Conservation (phyloP, 2,797 vertebrate genomes). For the Pangasius krempfi region DNA sequence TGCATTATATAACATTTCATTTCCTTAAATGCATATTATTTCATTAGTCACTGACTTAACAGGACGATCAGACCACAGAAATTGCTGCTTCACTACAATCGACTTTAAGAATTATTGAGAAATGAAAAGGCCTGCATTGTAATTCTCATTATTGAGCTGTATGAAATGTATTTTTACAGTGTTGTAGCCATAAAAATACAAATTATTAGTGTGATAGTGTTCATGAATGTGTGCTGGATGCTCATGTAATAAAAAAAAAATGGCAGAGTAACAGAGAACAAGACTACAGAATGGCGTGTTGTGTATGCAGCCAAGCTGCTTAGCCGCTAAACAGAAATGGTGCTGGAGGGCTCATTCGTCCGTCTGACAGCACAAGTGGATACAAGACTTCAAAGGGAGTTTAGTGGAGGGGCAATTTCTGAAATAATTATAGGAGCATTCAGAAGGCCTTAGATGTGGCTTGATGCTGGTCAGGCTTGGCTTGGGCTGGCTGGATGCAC, state of each 20-base stretch:
- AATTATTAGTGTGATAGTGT: neutral
- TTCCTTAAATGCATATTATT: neutral
- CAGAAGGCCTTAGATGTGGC: conserved; percentile 67
- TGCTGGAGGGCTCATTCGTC: conserved; percentile 34
- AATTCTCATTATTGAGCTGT: neutral
- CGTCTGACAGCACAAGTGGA: conserved; percentile 42
- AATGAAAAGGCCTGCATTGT: neutral
- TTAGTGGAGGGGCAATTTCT: conserved; percentile 60
- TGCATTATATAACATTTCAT: neutral
- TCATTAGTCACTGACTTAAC: neutral
- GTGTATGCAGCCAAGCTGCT: conserved; percentile 32
- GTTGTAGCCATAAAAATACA: neutral
- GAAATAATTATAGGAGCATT: conserved; percentile 70
- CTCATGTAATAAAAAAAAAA: conserved; percentile 11
- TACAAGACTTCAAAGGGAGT: conserved; percentile 63
- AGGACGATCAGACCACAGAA: neutral
- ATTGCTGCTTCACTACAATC: neutral
- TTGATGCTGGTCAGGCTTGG: conserved; percentile 53
- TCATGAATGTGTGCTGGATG: neutral
- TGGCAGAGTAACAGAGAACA: conserved; percentile 11
- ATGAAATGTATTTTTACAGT: neutral
- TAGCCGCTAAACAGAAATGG: conserved; percentile 36
- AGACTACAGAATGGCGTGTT: conserved; percentile 17
- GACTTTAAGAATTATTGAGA: neutral
- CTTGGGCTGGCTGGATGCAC: conserved; percentile 33